These are phyloP conservation scores for Hippocampus kuda DNA, from an alignment of 2,797 vertebrate genomes.

Conservation along the genomic window DNA sequence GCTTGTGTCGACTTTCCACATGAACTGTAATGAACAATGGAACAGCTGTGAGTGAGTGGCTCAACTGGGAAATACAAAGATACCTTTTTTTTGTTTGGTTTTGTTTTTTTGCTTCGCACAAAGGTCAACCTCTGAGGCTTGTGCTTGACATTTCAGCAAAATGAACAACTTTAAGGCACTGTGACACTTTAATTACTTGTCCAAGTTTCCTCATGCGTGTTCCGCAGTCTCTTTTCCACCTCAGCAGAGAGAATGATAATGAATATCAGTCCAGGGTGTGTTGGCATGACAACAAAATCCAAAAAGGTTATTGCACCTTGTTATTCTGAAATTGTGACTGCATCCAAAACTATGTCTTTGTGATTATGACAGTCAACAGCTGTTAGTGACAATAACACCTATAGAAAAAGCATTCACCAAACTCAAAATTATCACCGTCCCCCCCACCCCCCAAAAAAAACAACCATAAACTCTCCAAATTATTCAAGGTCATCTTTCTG, in stretches of 20 bases:
- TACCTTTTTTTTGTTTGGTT: not conserved
- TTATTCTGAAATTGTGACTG: not conserved
- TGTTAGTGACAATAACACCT: conserved; percentile 2
- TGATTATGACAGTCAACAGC: not conserved
- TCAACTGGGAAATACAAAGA: not conserved
- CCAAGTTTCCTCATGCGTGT: not conserved
- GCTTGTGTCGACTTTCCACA: not conserved
- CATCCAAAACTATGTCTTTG: not conserved
- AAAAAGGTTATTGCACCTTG: not conserved
- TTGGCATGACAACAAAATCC: not conserved
- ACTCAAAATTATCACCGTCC: not conserved
- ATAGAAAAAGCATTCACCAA: not conserved
- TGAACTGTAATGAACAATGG: not conserved
- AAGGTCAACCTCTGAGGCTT: not conserved
- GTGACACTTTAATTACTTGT: conserved; percentile 7
- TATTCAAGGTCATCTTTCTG: not conserved
- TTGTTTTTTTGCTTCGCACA: not conserved
- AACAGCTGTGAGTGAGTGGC: not conserved
- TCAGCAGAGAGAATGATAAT: not conserved
- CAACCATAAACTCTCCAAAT: not conserved
- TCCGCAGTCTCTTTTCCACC: not conserved
- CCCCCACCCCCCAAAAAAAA: too few species aligned
- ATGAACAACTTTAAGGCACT: conserved; percentile 41
- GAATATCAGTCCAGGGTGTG: not conserved
- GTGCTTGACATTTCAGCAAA: conserved; percentile 18